Conservation (phyloP, 2,888 invertebrate genomes). For the Lasioglossum villosulum region DNA sequence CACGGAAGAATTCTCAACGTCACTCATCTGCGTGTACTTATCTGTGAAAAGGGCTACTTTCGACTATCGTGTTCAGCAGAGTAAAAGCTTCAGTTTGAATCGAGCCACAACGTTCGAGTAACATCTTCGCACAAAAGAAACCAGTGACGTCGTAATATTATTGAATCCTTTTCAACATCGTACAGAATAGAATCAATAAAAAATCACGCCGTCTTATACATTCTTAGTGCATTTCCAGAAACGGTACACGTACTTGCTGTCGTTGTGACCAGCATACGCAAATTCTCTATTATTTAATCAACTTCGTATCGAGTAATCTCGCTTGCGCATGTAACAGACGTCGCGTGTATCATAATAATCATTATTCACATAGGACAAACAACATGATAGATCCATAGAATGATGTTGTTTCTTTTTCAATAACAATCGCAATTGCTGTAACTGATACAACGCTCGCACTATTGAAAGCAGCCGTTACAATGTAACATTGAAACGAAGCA, state of each 20-base stretch:
- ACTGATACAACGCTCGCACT: background rate
- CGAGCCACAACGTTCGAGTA: background rate
- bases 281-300: conserved; percentile 9
- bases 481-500: background rate
- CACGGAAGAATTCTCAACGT: background rate
- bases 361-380: background rate
- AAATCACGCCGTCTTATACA: conserved; percentile 6
- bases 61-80: background rate
- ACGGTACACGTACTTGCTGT: background rate
- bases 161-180: conserved; percentile 29
- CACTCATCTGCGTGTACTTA: background rate
- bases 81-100: background rate
- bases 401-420: background rate
- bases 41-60: background rate
- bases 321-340: background rate
- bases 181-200: conserved; percentile 19
- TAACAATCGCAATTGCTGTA: background rate
- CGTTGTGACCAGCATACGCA: background rate
- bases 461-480: conserved; percentile 1
- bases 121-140: background rate
- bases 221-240: background rate
- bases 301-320: background rate
- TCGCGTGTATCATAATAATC: conserved; percentile 9
- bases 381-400: background rate
- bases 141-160: conserved; percentile 1